phyloP scores from a whole-genome alignment of 2,797 vertebrate genomes.

The Zalophus californianus region DNA sequence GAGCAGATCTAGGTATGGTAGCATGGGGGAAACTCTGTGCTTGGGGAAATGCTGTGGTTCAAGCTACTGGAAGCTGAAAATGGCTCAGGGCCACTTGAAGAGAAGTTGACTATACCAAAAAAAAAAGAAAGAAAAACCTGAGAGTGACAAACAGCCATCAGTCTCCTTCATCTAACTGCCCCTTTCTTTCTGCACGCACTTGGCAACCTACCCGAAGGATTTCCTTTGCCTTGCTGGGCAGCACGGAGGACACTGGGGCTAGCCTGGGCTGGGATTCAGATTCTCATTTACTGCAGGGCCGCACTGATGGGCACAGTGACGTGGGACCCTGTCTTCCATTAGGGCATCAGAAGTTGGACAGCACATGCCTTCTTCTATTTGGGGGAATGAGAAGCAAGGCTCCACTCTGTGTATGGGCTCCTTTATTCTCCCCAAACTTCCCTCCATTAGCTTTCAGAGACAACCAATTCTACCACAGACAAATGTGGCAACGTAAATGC shows the following conservation, averaged over 20 bases:
- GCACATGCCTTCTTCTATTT: background rate
- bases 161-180: background rate
- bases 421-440: background rate
- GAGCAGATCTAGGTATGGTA: background rate
- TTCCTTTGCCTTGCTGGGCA: background rate
- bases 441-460: background rate
- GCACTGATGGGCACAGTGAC: background rate
- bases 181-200: background rate
- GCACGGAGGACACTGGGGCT: background rate
- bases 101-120: background rate
- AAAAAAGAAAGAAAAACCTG: background rate
- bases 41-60: background rate
- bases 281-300: background rate
- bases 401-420: background rate
- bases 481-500: background rate
- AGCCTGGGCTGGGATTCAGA: background rate
- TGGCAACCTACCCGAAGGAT: background rate
- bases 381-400: background rate
- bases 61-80: background rate
- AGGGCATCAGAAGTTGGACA: background rate
- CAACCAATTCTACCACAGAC: rapidly evolving
- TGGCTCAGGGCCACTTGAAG: background rate
- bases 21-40: background rate
- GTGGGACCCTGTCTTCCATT: background rate
- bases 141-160: background rate